Evolutionary conservation across 2,888 invertebrate species (phyloP).

Genomic region (Melanophora roralis): DNA sequence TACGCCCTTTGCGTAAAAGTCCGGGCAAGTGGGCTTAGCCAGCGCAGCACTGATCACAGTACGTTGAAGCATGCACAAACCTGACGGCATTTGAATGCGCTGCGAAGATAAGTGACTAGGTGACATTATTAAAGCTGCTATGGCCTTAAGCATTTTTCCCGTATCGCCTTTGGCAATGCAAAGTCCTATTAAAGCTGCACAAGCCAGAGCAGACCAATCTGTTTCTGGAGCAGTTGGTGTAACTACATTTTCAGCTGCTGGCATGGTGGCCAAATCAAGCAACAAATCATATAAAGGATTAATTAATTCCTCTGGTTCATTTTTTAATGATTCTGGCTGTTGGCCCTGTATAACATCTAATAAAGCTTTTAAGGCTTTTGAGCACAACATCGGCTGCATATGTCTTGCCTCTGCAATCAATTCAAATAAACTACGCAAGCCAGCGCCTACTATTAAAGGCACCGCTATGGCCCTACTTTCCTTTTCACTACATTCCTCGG

Average conservation of each 20-base stretch:
- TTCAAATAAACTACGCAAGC: slow-evolving; percentile 91
- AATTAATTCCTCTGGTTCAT: slow-evolving; percentile 79
- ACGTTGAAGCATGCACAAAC: slow-evolving; percentile 89
- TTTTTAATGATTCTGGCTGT: slow-evolving; percentile 76
- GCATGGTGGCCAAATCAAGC: slow-evolving; percentile 87
- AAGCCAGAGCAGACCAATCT: slow-evolving; percentile 90
- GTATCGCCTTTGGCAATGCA: slow-evolving; percentile 96
- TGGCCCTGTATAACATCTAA: slow-evolving; percentile 90
- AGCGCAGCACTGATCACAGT: slow-evolving; percentile 93
- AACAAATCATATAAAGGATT: slow-evolving; percentile 90
- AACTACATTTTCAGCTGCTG: slow-evolving; percentile 78
- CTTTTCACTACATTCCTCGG: slow-evolving; percentile 79
- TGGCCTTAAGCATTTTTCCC: slow-evolving; percentile 90
- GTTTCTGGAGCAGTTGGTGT: slow-evolving; percentile 77
- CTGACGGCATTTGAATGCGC: slow-evolving; percentile 90
- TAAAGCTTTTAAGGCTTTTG: slow-evolving; percentile 90
- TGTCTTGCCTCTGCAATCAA: slow-evolving; percentile 91
- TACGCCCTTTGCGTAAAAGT: slow-evolving; percentile 93
- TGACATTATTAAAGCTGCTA: slow-evolving; percentile 92
- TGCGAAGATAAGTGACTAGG: slow-evolving; percentile 86
- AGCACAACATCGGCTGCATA: slow-evolving; percentile 90
- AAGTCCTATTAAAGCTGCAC: slow-evolving; percentile 93
- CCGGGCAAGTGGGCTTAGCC: slow-evolving; percentile 89
- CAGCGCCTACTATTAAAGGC: slow-evolving; percentile 87
- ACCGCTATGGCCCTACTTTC: slow-evolving; percentile 78